A percentile compares a stretch with the other conserved stretches of the same genome.
phyloP scores from a whole-genome alignment of 2,888 invertebrate genomes.

The Eremobia ochroleuca region DNA sequence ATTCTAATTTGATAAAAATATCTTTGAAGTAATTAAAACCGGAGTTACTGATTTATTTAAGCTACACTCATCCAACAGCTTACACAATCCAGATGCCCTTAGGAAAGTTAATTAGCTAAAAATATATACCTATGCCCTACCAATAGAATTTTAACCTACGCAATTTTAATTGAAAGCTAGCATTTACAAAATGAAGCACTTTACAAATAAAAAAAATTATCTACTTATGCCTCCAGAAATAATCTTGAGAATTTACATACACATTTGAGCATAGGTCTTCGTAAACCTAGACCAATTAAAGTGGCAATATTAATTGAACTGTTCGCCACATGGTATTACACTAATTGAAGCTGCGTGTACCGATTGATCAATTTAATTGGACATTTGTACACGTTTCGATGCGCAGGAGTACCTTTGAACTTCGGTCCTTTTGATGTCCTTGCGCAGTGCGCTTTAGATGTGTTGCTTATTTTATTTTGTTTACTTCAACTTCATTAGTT shows the following conservation, averaged over 20 bases:
- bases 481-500: constrained; percentile 35
- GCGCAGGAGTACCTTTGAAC: constrained; percentile 61
- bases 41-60: not conserved
- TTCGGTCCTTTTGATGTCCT: constrained; percentile 57
- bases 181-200: constrained; percentile 19
- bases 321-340: constrained; percentile 60
- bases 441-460: constrained; percentile 37
- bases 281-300: constrained; percentile 61
- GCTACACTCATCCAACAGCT: not conserved
- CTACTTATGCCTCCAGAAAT: constrained; percentile 16
- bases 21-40: not conserved
- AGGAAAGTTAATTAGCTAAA: constrained; percentile 22
- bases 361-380: constrained; percentile 75
- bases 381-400: constrained; percentile 69
- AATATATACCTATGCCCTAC: constrained; percentile 4
- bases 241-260: constrained; percentile 49
- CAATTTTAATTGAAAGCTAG: constrained; percentile 29
- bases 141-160: not conserved
- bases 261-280: constrained; percentile 45
- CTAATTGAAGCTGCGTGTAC: constrained; percentile 74
- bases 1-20: not conserved
- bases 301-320: constrained; percentile 65
- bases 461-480: constrained; percentile 40
- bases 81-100: constrained; percentile 18
- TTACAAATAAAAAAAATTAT: not conserved